These are phyloP conservation scores for Dryas iulia DNA, from an alignment of 1,140 invertebrate species.

Conservation along the genomic window DNA sequence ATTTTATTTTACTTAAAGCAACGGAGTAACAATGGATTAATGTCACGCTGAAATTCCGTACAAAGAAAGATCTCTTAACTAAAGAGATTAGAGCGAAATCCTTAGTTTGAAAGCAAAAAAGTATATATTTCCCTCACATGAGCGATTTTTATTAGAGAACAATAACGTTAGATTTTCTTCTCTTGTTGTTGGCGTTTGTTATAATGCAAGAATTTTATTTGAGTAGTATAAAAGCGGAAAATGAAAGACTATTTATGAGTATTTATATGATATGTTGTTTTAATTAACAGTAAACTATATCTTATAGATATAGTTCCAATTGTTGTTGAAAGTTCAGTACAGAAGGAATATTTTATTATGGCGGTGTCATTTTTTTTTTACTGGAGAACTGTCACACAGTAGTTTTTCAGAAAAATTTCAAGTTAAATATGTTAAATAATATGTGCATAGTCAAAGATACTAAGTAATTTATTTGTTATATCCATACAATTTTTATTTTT, in stretches of 20 bases:
- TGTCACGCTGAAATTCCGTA: constrained; percentile 16
- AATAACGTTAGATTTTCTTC: neutral
- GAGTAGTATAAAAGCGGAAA: neutral
- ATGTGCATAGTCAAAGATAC: too few species aligned
- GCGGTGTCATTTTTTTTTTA: neutral
- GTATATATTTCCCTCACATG: constrained; percentile 10
- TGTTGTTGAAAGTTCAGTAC: neutral
- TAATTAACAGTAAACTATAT: too few species aligned
- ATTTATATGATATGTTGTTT: too few species aligned
- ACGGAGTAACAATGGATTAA: constrained; percentile 24
- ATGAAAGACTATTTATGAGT: neutral
- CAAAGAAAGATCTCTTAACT: constrained; percentile 21
- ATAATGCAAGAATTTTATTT: neutral
- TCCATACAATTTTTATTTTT: too few species aligned
- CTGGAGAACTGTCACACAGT: neutral
- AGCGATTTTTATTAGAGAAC: constrained; percentile 10
- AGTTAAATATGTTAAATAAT: too few species aligned
- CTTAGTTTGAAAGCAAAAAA: constrained; percentile 11
- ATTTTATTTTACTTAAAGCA: constrained; percentile 23
- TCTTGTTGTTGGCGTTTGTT: neutral
- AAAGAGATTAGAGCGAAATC: constrained; percentile 17
- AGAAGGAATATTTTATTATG: neutral
- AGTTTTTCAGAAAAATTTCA: neutral
- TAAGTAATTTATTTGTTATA: too few species aligned
- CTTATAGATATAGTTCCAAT: too few species aligned